These are phyloP conservation scores for Bruchidius siliquastri DNA, from an alignment of 2,888 invertebrate species.

Conservation along the genomic window DNA sequence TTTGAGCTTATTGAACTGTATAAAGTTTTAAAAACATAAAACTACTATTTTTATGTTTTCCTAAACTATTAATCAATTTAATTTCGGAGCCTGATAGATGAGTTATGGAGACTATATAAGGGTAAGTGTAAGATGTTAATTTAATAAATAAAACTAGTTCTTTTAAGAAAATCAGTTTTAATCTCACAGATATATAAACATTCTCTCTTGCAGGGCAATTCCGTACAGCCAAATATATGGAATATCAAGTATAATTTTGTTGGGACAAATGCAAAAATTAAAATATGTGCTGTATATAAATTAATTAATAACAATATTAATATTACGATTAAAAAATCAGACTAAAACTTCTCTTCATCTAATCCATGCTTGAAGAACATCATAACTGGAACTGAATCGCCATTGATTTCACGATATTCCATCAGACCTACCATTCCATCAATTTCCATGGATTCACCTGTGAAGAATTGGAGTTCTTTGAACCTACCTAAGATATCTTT, in stretches of 20 bases:
- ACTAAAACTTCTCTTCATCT: constrained; percentile 90
- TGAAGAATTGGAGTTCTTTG: constrained; percentile 89
- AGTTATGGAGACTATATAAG: too few relatives aligned
- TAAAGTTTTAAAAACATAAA: too few relatives aligned
- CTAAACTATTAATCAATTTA: too few relatives aligned
- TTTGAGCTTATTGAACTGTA: too few relatives aligned
- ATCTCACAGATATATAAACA: constrained; percentile 24
- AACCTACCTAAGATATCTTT: constrained; percentile 86
- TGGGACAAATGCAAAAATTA: constrained; percentile 6
- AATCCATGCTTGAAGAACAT: constrained; percentile 97
- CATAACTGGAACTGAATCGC: constrained; percentile 76
- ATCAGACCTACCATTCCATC: constrained; percentile 92
- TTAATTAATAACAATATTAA: constrained; percentile 19
- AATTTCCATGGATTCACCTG: constrained; percentile 88
- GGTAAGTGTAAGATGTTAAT: too few relatives aligned
- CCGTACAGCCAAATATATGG: constrained; percentile 8
- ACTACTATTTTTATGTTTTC: too few relatives aligned
- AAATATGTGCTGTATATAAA: constrained; percentile 17
- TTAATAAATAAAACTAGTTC: not conserved
- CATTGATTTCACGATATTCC: constrained; percentile 88
- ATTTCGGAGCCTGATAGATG: too few relatives aligned
- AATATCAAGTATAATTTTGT: constrained; percentile 13
- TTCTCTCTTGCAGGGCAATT: constrained; percentile 15
- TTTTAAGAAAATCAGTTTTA: constrained; percentile 23
- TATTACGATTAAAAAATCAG: constrained; percentile 14